Evolutionary conservation across 2,113 vertebrate species (phyloP).

Genomic region (Cercopithecus mona): DNA sequence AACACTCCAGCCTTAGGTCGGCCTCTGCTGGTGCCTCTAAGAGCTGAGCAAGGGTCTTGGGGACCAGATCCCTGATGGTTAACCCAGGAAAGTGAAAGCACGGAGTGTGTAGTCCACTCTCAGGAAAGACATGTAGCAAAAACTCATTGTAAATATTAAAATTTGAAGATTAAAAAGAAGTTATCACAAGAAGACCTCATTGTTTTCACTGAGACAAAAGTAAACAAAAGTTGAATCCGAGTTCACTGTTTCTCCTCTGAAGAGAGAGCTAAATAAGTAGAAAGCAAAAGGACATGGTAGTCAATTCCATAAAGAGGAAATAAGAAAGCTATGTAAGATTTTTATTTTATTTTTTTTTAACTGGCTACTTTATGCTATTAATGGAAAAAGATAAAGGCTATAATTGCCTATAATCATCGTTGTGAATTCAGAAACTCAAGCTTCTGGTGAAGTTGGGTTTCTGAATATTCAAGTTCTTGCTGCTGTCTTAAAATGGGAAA

Average conservation of each 20-base stretch:
- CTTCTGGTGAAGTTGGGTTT: not conserved
- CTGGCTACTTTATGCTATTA: not conserved
- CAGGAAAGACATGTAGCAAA: not conserved
- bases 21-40: not conserved
- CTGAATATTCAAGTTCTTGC: constrained; percentile 28
- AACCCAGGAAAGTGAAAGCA: not conserved
- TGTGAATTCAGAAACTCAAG: constrained; percentile 14
- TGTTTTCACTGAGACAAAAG: not conserved
- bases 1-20: not conserved
- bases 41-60: not conserved
- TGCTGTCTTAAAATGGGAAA: constrained; percentile 46
- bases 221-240: not conserved
- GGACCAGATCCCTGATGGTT: not conserved
- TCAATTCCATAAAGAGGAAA: not conserved
- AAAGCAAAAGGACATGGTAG: not conserved
- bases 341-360: constrained; percentile 10
- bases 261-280: not conserved
- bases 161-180: not conserved
- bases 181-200: not conserved
- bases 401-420: constrained; percentile 18
- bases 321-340: not conserved
- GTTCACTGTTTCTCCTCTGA: not conserved
- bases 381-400: not conserved
- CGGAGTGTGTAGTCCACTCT: not conserved
- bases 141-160: not conserved